Evolutionary conservation across 2,113 vertebrate genomes (phyloP).

Genomic region (Otis tarda): DNA sequence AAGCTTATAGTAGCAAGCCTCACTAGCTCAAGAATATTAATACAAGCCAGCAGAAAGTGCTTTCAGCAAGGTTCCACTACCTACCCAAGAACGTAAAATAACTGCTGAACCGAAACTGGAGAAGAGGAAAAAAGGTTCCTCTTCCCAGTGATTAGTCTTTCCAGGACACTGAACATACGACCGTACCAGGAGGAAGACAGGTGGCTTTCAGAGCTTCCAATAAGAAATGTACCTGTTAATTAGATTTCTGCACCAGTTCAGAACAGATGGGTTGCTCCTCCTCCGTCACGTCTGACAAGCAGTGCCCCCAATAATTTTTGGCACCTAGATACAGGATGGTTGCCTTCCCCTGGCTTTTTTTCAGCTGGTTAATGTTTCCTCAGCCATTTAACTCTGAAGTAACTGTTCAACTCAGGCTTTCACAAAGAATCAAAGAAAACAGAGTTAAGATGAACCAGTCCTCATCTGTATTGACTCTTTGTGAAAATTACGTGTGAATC

Average conservation of each 20-base stretch:
- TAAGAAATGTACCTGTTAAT: background rate
- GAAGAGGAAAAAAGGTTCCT: background rate
- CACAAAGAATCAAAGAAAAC: background rate
- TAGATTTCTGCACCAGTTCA: background rate
- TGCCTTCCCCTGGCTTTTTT: background rate
- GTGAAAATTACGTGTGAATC: background rate
- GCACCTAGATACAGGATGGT: background rate
- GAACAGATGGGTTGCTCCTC: conserved; percentile 29
- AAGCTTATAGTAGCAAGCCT: background rate
- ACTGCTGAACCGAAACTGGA: background rate
- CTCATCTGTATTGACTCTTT: background rate
- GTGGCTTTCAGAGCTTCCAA: conserved; percentile 2
- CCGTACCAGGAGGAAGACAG: background rate
- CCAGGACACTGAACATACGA: background rate
- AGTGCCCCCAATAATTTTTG: background rate
- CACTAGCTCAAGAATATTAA: background rate
- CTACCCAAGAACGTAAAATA: background rate
- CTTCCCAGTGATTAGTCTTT: background rate
- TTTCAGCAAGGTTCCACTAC: background rate
- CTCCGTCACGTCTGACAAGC: background rate
- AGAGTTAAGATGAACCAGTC: background rate
- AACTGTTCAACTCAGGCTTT: background rate
- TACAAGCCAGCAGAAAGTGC: background rate
- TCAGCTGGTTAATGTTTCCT: background rate
- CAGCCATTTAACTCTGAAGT: background rate